Percentiles rank a stretch among this genome's conserved stretches.
Evolutionary conservation across 1,140 invertebrate genomes (phyloP).

Genomic region (Drosophila ananassae): DNA sequence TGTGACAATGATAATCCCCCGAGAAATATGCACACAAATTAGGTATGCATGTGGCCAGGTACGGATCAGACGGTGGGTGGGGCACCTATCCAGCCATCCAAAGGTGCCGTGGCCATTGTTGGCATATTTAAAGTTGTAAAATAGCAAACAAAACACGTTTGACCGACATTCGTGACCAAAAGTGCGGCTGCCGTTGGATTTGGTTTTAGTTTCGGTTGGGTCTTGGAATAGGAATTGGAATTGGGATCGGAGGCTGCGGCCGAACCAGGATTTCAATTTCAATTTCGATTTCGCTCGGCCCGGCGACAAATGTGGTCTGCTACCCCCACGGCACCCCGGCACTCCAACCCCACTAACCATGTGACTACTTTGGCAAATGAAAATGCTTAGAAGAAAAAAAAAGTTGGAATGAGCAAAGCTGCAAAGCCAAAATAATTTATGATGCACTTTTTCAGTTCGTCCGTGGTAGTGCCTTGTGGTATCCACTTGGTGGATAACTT

Average conservation of each 20-base stretch:
- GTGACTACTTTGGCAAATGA: constrained; percentile 82
- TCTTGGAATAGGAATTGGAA: constrained; percentile 12
- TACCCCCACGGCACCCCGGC: constrained; percentile 9
- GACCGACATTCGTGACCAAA: constrained; percentile 81
- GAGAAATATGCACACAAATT: constrained; percentile 81
- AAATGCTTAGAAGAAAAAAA: constrained; percentile 65
- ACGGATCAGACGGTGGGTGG: not conserved
- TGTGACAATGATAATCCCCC: constrained; percentile 75
- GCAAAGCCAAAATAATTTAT: constrained; percentile 75
- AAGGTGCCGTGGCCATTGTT: constrained; percentile 64
- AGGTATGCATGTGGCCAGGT: constrained; percentile 56
- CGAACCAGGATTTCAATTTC: constrained; percentile 73
- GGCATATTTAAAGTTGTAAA: constrained; percentile 83
- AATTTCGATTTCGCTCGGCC: constrained; percentile 74
- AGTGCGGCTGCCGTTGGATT: constrained; percentile 62
- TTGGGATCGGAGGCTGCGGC: constrained; percentile 19
- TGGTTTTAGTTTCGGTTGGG: constrained; percentile 12
- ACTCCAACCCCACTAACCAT: constrained; percentile 57
- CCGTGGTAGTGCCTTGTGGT: constrained; percentile 13
- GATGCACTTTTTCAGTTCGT: constrained; percentile 70
- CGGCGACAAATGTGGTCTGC: constrained; percentile 69
- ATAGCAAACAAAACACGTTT: constrained; percentile 81
- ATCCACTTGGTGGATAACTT: constrained; percentile 33
- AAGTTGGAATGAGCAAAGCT: constrained; percentile 40
- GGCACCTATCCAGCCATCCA: not conserved